Conservation (phyloP, 2,888 invertebrate genomes). For the Geotrupes spiniger region DNA sequence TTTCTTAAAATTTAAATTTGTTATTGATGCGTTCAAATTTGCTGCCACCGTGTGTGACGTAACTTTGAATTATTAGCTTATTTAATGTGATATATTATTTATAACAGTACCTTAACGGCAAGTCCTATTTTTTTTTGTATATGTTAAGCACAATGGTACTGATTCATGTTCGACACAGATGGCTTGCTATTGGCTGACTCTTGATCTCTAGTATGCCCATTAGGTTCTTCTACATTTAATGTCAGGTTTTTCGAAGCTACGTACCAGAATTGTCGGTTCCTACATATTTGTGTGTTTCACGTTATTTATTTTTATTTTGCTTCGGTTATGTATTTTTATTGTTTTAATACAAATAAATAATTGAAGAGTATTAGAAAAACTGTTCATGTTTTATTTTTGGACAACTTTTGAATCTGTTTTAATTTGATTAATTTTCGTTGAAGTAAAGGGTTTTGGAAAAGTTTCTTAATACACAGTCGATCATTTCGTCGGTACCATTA, state of each 20-base stretch:
- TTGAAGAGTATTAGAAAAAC: too few species aligned
- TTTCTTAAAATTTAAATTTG: not conserved
- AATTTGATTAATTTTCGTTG: not conserved
- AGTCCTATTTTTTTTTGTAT: conserved; percentile 34
- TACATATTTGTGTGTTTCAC: too few species aligned
- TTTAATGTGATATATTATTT: conserved; percentile 47
- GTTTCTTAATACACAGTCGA: not conserved
- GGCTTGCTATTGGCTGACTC: conserved; percentile 40
- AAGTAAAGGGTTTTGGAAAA: not conserved
- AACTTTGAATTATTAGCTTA: conserved; percentile 40
- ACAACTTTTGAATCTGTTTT: not conserved
- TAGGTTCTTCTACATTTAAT: too few species aligned
- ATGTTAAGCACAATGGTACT: conserved; percentile 40
- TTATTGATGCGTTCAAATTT: too few species aligned
- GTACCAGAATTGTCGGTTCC: too few species aligned
- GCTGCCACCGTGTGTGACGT: not conserved
- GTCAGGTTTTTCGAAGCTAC: too few species aligned
- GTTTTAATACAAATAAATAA: too few species aligned
- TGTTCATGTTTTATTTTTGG: too few species aligned
- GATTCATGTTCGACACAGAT: conserved; percentile 38
- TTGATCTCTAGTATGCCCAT: conserved; percentile 35
- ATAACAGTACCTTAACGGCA: conserved; percentile 38
- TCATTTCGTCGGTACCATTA: too few species aligned
- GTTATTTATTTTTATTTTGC: not conserved
- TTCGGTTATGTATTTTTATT: not conserved